phyloP scores from a whole-genome alignment of 2,888 invertebrate genomes.

The Protonemura montana region DNA sequence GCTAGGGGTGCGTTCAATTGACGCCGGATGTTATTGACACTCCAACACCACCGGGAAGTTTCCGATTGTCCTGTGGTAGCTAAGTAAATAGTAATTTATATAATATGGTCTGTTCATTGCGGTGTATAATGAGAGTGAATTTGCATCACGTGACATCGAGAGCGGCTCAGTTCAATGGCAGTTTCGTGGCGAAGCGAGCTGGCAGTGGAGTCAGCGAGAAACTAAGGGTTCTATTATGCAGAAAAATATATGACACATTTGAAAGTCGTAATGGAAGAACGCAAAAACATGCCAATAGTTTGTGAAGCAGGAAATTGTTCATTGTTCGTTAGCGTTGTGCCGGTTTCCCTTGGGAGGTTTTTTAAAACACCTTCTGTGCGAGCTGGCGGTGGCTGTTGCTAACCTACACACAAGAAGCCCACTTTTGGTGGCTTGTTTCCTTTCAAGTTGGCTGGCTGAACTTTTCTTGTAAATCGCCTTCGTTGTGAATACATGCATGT shows the following conservation, averaged over 20 bases:
- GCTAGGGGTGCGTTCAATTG: background rate
- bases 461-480: constrained; percentile 40
- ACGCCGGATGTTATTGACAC: constrained; percentile 32
- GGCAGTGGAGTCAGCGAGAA: background rate
- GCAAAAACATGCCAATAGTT: constrained; percentile 14
- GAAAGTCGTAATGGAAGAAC: background rate
- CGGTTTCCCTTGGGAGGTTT: background rate
- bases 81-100: constrained; percentile 4
- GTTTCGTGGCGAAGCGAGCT: background rate
- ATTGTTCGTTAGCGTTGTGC: constrained; percentile 19
- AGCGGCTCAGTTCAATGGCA: background rate
- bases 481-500: constrained; percentile 40
- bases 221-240: background rate
- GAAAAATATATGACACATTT: background rate
- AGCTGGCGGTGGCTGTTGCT: background rate
- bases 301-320: constrained; percentile 12
- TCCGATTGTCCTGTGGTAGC: constrained; percentile 18
- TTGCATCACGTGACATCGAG: background rate
- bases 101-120: background rate
- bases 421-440: background rate
- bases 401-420: background rate
- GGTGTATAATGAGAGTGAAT: background rate
- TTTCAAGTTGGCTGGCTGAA: background rate
- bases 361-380: constrained; percentile 5
- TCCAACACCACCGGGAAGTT: background rate